Percentiles rank a stretch among this genome's conserved stretches.
Conservation (phyloP, 1,140 invertebrate genomes). For the Platyscapa corneri region DNA sequence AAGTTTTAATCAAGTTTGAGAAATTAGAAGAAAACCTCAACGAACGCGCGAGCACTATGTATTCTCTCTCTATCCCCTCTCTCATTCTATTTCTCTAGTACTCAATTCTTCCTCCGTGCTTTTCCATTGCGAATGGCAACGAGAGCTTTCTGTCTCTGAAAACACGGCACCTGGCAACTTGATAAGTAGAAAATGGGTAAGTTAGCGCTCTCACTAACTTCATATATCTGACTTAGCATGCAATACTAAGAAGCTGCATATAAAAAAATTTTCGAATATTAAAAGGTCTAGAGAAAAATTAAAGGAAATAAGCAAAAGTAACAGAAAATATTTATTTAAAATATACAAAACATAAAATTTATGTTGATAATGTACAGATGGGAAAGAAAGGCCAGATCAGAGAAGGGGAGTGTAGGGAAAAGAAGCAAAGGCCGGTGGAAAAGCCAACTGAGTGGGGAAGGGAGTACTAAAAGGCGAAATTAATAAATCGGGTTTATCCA, state of each 20-base stretch:
- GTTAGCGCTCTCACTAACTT: constrained; percentile 65
- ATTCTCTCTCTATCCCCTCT: constrained; percentile 6
- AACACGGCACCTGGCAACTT: constrained; percentile 56
- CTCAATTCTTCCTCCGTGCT: constrained; percentile 26
- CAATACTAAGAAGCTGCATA: neutral
- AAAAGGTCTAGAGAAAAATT: neutral
- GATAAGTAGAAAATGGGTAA: constrained; percentile 67
- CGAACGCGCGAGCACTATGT: constrained; percentile 41
- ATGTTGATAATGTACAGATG: too few relatives aligned
- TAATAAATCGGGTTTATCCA: too few relatives aligned
- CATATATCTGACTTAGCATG: constrained; percentile 55
- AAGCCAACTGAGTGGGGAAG: too few relatives aligned
- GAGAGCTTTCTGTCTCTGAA: constrained; percentile 31
- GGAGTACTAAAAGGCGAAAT: too few relatives aligned
- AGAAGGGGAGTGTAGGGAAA: too few relatives aligned
- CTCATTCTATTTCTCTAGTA: neutral
- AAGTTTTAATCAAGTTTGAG: constrained; percentile 70
- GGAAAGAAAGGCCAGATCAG: too few relatives aligned
- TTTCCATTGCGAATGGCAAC: neutral
- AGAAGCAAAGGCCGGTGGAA: too few relatives aligned
- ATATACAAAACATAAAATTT: too few relatives aligned
- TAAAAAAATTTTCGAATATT: neutral
- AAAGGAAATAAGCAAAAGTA: neutral
- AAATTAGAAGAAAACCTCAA: constrained; percentile 66
- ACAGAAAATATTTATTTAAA: too few relatives aligned